These are phyloP conservation scores for Drosophila teissieri DNA, from an alignment of 1,140 invertebrate genomes.

Conservation along the genomic window DNA sequence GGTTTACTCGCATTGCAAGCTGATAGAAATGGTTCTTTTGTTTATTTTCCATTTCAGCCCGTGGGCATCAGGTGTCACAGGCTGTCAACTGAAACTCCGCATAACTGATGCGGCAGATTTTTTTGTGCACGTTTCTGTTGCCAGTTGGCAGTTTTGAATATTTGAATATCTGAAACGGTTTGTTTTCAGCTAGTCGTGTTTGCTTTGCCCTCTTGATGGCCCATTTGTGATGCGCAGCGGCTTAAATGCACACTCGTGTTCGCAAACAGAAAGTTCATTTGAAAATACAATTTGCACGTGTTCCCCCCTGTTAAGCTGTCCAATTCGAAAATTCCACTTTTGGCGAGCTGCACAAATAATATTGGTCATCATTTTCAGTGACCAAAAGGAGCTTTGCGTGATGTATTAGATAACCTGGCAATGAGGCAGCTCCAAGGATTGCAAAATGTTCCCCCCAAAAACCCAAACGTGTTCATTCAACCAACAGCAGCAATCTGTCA, in stretches of 20 bases:
- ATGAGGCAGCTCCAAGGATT: constrained; percentile 7
- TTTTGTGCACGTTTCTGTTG: constrained; percentile 3
- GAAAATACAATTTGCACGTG: constrained; percentile 36
- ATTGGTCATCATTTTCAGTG: neutral
- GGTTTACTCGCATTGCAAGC: constrained; percentile 13
- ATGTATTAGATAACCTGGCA: neutral
- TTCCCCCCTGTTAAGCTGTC: neutral
- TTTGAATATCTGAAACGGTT: constrained; percentile 37
- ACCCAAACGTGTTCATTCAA: neutral
- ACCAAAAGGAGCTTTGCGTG: neutral
- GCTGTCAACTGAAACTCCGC: constrained; percentile 38
- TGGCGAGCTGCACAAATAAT: neutral
- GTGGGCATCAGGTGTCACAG: constrained; percentile 19
- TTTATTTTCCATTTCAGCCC: constrained; percentile 33
- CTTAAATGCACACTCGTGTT: constrained; percentile 15
- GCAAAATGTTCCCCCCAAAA: neutral
- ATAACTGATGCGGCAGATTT: constrained; percentile 47
- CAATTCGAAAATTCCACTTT: neutral
- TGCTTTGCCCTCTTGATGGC: constrained; percentile 6
- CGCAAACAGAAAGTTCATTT: constrained; percentile 15
- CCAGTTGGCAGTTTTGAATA: constrained; percentile 24
- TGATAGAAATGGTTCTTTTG: constrained; percentile 9
- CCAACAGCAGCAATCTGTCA: constrained; percentile 13
- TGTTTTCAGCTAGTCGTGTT: constrained; percentile 11
- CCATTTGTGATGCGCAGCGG: constrained; percentile 14